Conservation (phyloP, 2,888 invertebrate genomes). For the Sminthurinus aureus region DNA sequence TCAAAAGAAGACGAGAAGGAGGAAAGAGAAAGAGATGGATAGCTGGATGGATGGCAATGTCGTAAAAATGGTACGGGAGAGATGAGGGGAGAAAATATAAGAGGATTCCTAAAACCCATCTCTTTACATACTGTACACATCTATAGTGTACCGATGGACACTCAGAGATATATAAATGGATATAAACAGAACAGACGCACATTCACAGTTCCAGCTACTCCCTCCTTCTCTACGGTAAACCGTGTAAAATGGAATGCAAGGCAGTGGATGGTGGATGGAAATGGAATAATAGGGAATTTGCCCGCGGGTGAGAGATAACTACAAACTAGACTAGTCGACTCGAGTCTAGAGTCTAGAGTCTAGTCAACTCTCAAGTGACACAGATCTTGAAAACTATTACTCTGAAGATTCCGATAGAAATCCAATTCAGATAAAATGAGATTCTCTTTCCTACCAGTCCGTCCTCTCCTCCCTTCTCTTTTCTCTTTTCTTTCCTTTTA, state of each 20-base stretch:
- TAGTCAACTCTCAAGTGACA: constrained; percentile 57
- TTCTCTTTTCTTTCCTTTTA: not conserved
- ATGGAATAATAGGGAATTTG: constrained; percentile 18
- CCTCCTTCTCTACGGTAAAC: not conserved
- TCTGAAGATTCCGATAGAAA: constrained; percentile 55
- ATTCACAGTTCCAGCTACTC: not conserved
- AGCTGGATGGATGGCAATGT: constrained; percentile 23
- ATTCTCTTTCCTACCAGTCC: constrained; percentile 38
- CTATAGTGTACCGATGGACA: not conserved
- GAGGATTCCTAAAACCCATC: not conserved
- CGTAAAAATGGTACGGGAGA: constrained; percentile 20
- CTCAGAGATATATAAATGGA: not conserved
- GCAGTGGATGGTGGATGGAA: not conserved
- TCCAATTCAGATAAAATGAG: constrained; percentile 53
- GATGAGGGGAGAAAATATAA: constrained; percentile 10
- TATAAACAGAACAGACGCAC: not conserved
- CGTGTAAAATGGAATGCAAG: too few species aligned
- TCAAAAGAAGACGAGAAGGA: not conserved
- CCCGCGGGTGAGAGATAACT: constrained; percentile 47
- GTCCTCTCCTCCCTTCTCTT: not conserved
- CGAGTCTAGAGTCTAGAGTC: too few species aligned
- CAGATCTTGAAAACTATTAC: constrained; percentile 56
- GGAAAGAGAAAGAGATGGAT: constrained; percentile 1
- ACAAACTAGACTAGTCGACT: constrained; percentile 43
- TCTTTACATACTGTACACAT: not conserved